Evolutionary conservation across 2,888 invertebrate species (phyloP), one percentile per base, ranked within the genome.

Genomic region (Polyommatus icarus): DNA sequence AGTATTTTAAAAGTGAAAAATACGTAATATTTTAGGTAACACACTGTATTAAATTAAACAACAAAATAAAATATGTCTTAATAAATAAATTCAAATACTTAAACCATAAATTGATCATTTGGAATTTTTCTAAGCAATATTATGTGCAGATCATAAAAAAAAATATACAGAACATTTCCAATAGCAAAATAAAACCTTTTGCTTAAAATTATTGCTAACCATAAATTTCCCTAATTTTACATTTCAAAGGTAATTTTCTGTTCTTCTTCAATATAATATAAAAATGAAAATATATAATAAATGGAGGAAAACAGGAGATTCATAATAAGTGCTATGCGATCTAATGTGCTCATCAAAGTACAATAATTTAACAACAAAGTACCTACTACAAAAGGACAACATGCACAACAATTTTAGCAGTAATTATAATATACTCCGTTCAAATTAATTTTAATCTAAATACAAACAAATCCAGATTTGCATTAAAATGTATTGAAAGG

Each of bases 231-330:
- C 71, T 71, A 71, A 71, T 71, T 61, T 61, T 24, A 24, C 61
- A 61, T 24, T 20, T 61, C 54, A 54, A 54, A 61, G 12, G 61
- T 24, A 24, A 61, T 24, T 12, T 61, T 24, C 5, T 24, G 20
- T 61, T 4, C 24, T 61, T 61, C 1, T 61, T 12, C 12, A 36
- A 36, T 36, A 72, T 46, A 72, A 72, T 46, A n/a, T n/a, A n/a
- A n/a, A n/a, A n/a, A n/a, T n/a, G n/a, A n/a, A n/a, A 7, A 73
- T 24, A 73, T 50, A 61, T 46, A 18, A 36, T n/a, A 32, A 73
- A 46, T 12, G 46, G 50, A 73, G 50, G 24, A 20, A 73, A 73
- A 29, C 50, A 29, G 61, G 73, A 73, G 73, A 73, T 73, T 73
- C 73, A 15, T 73, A 15, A 71, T n/a, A 73, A 73, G 20, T 50